Conservation (phyloP, 2,888 invertebrate genomes). For the Lampropteryx suffumata region DNA sequence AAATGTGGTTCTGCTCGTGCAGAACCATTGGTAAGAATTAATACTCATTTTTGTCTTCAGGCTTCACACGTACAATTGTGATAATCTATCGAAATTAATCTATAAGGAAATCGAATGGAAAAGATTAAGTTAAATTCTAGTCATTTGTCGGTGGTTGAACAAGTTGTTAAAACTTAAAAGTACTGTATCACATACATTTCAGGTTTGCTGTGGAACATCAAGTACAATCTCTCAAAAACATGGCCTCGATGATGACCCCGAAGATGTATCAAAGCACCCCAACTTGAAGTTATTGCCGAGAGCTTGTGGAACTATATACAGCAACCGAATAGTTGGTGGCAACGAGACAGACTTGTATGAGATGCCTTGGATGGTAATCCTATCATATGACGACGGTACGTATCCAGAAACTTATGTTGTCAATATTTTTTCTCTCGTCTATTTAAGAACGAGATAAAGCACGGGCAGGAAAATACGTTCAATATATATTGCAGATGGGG, state of each 20-base stretch:
- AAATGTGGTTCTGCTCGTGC: constrained; percentile 55
- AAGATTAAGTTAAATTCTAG: no score
- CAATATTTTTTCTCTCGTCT: no score
- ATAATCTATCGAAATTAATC: no score
- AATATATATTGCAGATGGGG: constrained; percentile 48
- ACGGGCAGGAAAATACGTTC: no score
- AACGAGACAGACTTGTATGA: constrained; percentile 83
- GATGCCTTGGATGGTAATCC: constrained; percentile 89
- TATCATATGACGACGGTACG: constrained; percentile 81
- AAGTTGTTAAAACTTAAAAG: no score
- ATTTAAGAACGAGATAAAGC: no score
- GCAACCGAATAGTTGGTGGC: constrained; percentile 84
- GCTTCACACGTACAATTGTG: no score
- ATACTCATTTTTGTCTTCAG: neutral
- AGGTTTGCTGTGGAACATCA: constrained; percentile 54
- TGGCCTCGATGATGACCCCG: constrained; percentile 17
- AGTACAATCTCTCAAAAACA: neutral
- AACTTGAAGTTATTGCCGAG: constrained; percentile 48
- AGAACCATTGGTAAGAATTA: constrained; percentile 53
- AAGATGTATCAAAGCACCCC: constrained; percentile 36
- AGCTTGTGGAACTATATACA: constrained; percentile 81
- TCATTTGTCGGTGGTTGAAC: no score
- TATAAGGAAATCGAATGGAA: no score
- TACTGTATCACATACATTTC: constrained; percentile 17
- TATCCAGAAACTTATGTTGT: neutral